Base-by-base conservation (phyloP, 2,797 vertebrate genomes). In the Cephalopachus bancanus region DNA sequence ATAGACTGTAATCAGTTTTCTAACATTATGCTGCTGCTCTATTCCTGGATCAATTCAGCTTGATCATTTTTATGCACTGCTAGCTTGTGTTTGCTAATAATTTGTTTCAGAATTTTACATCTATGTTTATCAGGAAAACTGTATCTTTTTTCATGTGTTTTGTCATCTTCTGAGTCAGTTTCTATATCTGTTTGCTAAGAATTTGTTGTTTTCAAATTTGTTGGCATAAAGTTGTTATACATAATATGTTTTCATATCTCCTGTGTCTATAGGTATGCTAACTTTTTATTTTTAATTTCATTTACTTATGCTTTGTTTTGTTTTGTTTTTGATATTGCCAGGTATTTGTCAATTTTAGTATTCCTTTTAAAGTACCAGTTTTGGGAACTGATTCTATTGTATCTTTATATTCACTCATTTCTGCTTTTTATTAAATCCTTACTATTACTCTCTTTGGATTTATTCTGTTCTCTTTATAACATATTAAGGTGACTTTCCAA, bases 321-420 rank as follows among this genome's bases (percentile, higher is more conserved):
- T 28, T 83, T 79, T n/a, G 16, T 19, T 6, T 37, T 17, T 44
- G 11, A 49, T 72, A 17, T 59, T 96, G 20, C 60, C n/a, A 91
- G 22, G 20, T 72, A 89, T 69, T 79, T 49, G 19, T 72, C 59
- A 81, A 24, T 69, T 67, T 55, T 92, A 51, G 86, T 30, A 71
- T 72, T 85, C 19, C 53, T 83, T 71, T 92, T 53, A 96, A 92
- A 44, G 83, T 60, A n/a, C 14, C 20, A 83, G 2, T 79, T 95
- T 84, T 83, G 76, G 3, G 51, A 80, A 89, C 59, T 86, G 24
- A 79, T 26, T n/a, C 19, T 83, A 11, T 53, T 55, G 1, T 67
- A 76, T 85, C 72, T 91, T 84, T 65, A n/a, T 30, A 65, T 90
- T 76, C 44, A 20, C 53, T 75, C 33, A 59, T 75, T 83, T 83